Base-by-base conservation (phyloP, 2,797 vertebrate species). In the Molossus molossus region DNA sequence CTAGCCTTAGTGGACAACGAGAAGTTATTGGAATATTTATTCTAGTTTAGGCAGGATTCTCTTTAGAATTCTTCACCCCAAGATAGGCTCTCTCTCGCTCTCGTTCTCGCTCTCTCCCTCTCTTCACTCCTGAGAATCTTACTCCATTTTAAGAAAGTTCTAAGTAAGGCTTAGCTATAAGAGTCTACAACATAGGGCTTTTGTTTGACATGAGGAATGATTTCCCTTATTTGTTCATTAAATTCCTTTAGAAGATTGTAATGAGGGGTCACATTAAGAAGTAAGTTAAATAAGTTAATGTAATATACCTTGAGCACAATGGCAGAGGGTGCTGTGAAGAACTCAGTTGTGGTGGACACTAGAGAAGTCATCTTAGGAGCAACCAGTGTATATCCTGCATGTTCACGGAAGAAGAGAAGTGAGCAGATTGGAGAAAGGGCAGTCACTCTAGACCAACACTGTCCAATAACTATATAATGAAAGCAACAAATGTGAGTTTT, bases 61-160 rank as follows among this genome's bases (percentile, higher is more conserved):
- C 57, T 82, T 96, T 89, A 64, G 15, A 84, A 79, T 90, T 77
- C 64, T 53, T 84, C 88, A 84, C 8, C 29, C 17, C 53, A 77
- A 85, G 29, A 55, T 13, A 7, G 70, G 11, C 85, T 23, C 37
- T 37, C 37, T 70, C 21, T 40, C 11, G 4, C 3, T 0, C 33
- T 33, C 15, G 4, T 8, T 2, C 17, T 9, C n/a, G 11, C 15
- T 5, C 14, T n/a, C 25, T 37, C 55, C 5, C 21, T 45, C 33
- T n/a, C 25, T 83, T 96, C 20, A 91, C n/a, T 95, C 64, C 73
- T 84, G 88, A 94, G 80, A 57, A 45, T 89, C 76, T 87, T 94
- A 75, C 40, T 95, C 62, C 72, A 75, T 94, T 95, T 97, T 94
- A 94, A 94, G 86, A 70, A 96, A 87, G 72, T 90, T 93, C 65